Percentiles rank a stretch among this genome's conserved stretches.
phyloP scores from a whole-genome alignment of 2,113 vertebrate genomes.

The Cyanoramphus novaezelandiae region DNA sequence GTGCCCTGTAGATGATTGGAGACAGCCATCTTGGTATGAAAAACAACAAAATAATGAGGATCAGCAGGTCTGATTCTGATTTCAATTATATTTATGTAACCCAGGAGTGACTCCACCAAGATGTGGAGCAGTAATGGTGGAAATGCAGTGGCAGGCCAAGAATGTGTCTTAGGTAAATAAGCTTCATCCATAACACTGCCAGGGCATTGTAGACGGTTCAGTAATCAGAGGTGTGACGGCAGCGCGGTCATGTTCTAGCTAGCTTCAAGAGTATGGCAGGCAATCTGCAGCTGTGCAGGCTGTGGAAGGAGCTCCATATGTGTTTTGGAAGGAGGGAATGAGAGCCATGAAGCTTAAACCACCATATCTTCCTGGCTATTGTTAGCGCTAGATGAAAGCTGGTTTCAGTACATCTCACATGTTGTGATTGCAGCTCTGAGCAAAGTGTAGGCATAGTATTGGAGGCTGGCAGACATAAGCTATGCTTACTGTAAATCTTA shows the following conservation, averaged over 20 bases:
- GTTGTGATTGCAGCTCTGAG: background rate
- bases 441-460: background rate
- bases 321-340: background rate
- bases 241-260: background rate
- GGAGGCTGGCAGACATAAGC: background rate
- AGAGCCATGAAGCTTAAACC: background rate
- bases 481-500: background rate
- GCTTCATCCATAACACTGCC: background rate
- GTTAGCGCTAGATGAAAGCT: background rate
- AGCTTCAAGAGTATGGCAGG: background rate
- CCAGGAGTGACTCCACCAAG: conserved; percentile 42
- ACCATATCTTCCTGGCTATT: background rate
- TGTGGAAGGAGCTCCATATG: background rate
- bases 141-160: conserved; percentile 5
- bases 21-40: conserved; percentile 22
- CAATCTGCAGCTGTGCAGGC: background rate
- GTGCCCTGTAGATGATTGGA: background rate
- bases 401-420: background rate
- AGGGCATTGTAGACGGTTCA: background rate
- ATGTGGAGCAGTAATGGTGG: conserved; percentile 16
- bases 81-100: conserved; percentile 56
- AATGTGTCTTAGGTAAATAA: conserved; percentile 44
- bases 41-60: conserved; percentile 45
- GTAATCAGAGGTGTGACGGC: background rate
- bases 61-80: conserved; percentile 54